A percentile compares a stretch with the other conserved stretches of the same genome.
Evolutionary conservation across 2,888 invertebrate species (phyloP).

Genomic region (Cephalotes varians): DNA sequence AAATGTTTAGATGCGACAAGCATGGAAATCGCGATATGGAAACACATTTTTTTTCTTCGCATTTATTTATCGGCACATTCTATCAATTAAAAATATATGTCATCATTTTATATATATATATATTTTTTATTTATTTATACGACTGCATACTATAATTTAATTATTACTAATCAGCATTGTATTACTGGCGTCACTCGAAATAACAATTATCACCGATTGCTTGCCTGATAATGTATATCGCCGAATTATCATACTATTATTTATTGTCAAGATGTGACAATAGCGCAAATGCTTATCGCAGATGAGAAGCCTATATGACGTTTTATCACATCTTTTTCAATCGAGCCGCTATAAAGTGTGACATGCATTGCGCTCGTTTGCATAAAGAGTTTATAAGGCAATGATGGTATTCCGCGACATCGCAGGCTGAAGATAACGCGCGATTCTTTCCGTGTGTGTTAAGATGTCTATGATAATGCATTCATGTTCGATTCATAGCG

Average conservation of each 20-base stretch:
- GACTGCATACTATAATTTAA: neutral
- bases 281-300: neutral
- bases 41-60: neutral
- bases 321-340: constrained; percentile 5
- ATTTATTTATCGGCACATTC: neutral
- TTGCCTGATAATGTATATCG: neutral
- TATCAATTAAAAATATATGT: neutral
- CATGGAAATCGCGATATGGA: no score
- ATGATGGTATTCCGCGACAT: neutral
- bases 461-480: neutral
- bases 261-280: neutral
- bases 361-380: neutral
- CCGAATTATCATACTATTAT: neutral
- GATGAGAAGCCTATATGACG: neutral
- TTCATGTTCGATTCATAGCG: neutral
- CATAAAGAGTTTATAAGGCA: neutral
- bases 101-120: neutral
- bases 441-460: neutral
- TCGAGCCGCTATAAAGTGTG: neutral
- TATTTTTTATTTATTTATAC: neutral
- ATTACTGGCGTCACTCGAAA: neutral
- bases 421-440: neutral
- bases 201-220: neutral
- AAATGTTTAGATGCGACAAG: neutral
- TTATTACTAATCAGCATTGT: neutral